Percentiles rank a stretch among this genome's conserved stretches.
These are phyloP conservation scores for Chloropsis hardwickii DNA, from an alignment of 2,113 vertebrate genomes.

Conservation along the genomic window DNA sequence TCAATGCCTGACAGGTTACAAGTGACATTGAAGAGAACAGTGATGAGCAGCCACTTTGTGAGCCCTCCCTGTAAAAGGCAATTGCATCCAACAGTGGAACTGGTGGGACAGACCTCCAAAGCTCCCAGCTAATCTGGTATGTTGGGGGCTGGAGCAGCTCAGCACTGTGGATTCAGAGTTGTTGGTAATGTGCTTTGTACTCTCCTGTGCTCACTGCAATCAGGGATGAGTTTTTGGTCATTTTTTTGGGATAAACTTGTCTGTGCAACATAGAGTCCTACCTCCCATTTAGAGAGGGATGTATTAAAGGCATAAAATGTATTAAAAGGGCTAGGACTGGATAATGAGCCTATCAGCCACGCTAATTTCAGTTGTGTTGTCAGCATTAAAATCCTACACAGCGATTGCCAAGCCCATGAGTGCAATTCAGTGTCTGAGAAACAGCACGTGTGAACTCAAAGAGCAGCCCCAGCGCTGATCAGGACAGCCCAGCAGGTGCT, in stretches of 20 bases:
- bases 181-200: neutral
- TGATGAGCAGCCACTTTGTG: constrained; percentile 50
- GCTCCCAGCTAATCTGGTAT: constrained; percentile 33
- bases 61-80: constrained; percentile 22
- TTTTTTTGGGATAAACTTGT: neutral
- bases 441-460: neutral
- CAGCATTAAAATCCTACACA: neutral
- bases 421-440: neutral
- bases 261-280: neutral
- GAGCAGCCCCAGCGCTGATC: neutral
- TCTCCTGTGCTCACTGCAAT: neutral
- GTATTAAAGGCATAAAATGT: no score
- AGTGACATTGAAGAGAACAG: constrained; percentile 49
- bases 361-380: neutral
- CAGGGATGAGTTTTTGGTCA: neutral
- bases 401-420: neutral
- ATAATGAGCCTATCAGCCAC: neutral
- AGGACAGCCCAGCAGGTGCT: neutral
- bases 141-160: constrained; percentile 28
- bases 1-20: constrained; percentile 48
- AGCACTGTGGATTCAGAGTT: constrained; percentile 26
- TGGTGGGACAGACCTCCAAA: constrained; percentile 44
- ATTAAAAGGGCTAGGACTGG: neutral
- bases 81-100: neutral
- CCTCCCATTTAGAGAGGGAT: neutral